A percentile compares a stretch with the other conserved stretches of the same genome.
Conservation (phyloP, 2,113 vertebrate genomes). For the Peromyscus leucopus region DNA sequence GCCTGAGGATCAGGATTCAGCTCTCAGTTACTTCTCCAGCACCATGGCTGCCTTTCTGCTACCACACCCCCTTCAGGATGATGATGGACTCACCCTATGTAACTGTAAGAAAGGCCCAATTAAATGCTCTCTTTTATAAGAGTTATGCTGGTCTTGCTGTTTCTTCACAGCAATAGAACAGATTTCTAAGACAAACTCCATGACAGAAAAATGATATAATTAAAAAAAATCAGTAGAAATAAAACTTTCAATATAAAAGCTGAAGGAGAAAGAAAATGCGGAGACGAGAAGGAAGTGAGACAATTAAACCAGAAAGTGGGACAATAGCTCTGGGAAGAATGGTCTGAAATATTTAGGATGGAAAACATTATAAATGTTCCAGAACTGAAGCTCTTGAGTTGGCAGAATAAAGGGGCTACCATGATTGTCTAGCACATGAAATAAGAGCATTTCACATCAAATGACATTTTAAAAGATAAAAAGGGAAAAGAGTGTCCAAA, state of each 20-base stretch:
- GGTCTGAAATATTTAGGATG: not conserved
- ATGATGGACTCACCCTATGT: not conserved
- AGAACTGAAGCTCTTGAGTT: not conserved
- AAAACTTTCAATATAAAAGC: constrained; percentile 15
- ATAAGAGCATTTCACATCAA: not conserved
- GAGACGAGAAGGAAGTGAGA: not conserved
- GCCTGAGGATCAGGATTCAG: not conserved
- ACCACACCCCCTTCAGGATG: not conserved
- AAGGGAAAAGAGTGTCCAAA: not conserved
- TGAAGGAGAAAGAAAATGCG: not conserved
- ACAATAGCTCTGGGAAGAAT: not conserved
- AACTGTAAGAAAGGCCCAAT: not conserved
- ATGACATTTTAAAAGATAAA: not conserved
- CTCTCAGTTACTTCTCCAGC: not conserved
- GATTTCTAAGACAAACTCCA: not conserved
- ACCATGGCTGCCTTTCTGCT: not conserved
- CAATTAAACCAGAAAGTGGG: not conserved
- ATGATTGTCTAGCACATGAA: not conserved
- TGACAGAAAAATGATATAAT: not conserved
- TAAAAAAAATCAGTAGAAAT: constrained; percentile 13
- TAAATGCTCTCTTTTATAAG: not conserved
- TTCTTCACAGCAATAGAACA: not conserved
- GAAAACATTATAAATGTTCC: not conserved
- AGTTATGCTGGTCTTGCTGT: not conserved
- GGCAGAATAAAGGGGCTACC: not conserved